A percentile compares a stretch with the other conserved stretches of the same genome.
These are phyloP conservation scores for Camponotus vicinus DNA, from an alignment of 1,140 invertebrate species.

Conservation along the genomic window DNA sequence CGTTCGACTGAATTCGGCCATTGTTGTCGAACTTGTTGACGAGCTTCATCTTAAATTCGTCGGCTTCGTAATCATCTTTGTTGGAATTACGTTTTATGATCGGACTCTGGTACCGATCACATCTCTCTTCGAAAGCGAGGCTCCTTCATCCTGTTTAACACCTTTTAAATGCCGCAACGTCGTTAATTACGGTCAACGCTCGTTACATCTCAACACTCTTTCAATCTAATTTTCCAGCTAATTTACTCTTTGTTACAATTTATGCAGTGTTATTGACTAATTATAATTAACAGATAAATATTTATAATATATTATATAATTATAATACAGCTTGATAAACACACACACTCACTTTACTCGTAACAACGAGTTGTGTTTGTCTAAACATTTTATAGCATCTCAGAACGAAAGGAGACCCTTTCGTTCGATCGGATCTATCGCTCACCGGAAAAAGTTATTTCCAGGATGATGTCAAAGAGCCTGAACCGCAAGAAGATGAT, in stretches of 20 bases:
- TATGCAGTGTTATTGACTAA: conserved; percentile 32
- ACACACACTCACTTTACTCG: background rate
- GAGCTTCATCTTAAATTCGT: conserved; percentile 40
- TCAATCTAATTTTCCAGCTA: conserved; percentile 63
- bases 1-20: conserved; percentile 70
- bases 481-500: conserved; percentile 84
- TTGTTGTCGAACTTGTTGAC: conserved; percentile 58
- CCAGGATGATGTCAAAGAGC: conserved; percentile 79
- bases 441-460: conserved; percentile 63
- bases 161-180: conserved; percentile 33
- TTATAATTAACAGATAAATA: conserved; percentile 38
- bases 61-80: conserved; percentile 57
- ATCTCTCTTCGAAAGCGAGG: conserved; percentile 31
- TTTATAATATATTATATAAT: too few species aligned
- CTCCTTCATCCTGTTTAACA: conserved; percentile 36
- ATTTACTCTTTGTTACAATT: conserved; percentile 46
- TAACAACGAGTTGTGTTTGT: background rate
- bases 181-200: conserved; percentile 62
- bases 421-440: background rate
- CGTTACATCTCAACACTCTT: conserved; percentile 47
- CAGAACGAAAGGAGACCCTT: background rate
- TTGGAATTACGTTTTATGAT: conserved; percentile 58
- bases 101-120: conserved; percentile 38
- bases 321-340: background rate
- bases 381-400: background rate